A percentile compares a stretch with the other conserved stretches of the same genome.
These are phyloP conservation scores for Scartelaos histophorus DNA, from an alignment of 2,113 vertebrate genomes.

Conservation along the genomic window DNA sequence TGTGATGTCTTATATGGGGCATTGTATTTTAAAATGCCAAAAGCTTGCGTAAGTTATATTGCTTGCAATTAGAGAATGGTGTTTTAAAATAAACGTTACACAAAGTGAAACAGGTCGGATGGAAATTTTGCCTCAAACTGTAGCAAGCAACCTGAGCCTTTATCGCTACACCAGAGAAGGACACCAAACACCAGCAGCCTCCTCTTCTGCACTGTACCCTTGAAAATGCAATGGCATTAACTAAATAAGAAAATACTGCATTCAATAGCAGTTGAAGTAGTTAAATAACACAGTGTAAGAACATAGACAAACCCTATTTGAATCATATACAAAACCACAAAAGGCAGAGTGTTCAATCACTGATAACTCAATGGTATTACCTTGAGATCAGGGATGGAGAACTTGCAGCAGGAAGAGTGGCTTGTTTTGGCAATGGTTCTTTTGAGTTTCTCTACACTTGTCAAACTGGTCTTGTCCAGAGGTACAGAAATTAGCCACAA, in stretches of 20 bases:
- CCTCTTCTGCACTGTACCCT: constrained; percentile 38
- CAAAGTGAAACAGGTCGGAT: constrained; percentile 53
- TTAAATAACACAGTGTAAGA: too few relatives aligned
- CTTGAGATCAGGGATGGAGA: constrained; percentile 93
- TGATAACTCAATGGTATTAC: constrained; percentile 66
- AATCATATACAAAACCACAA: neutral
- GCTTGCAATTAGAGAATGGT: neutral
- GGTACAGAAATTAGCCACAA: constrained; percentile 95
- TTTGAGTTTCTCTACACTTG: constrained; percentile 88
- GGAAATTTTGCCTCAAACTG: constrained; percentile 68
- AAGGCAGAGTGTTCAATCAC: neutral
- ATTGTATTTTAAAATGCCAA: neutral
- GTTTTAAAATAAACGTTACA: neutral
- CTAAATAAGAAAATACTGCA: neutral
- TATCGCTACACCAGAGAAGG: constrained; percentile 60
- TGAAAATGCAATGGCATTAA: constrained; percentile 6
- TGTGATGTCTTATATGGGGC: neutral
- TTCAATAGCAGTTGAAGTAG: too few relatives aligned
- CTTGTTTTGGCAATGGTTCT: constrained; percentile 83
- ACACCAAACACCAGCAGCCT: constrained; percentile 69
- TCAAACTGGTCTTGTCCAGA: constrained; percentile 85
- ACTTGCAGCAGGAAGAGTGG: constrained; percentile 84
- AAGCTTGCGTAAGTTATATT: neutral
- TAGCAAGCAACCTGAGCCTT: constrained; percentile 66
- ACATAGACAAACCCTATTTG: neutral